phyloP scores from a whole-genome alignment of 2,113 vertebrate genomes.

The Pandion haliaetus region DNA sequence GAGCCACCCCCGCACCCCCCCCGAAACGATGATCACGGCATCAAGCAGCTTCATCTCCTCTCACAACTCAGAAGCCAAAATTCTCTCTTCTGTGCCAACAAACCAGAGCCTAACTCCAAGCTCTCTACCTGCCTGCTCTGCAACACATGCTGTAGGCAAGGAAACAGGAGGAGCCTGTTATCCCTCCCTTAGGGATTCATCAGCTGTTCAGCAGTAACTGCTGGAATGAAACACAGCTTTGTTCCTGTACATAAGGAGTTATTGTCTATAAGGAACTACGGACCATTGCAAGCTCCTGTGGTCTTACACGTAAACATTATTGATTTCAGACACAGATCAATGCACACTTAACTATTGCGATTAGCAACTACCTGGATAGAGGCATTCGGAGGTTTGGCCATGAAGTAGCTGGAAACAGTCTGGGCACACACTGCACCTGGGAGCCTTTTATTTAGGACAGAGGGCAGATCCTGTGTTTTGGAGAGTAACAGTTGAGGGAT shows the following conservation, averaged over 20 bases:
- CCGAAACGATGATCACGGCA: rapidly evolving
- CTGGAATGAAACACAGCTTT: neutral
- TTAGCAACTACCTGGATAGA: neutral
- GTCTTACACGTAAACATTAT: neutral
- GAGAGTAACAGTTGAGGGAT: neutral
- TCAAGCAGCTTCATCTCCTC: neutral
- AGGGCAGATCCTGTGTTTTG: neutral
- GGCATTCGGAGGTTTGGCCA: neutral
- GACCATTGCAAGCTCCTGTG: neutral
- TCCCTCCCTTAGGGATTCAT: neutral
- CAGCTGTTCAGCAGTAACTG: neutral
- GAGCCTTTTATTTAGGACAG: neutral
- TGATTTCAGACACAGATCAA: neutral
- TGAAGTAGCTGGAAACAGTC: neutral
- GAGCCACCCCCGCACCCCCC: too few relatives aligned
- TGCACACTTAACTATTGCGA: neutral
- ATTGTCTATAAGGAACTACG: neutral
- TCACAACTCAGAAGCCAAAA: neutral
- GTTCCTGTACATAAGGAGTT: neutral
- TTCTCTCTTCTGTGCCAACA: neutral
- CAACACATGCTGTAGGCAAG: rapidly evolving
- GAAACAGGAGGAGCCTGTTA: neutral
- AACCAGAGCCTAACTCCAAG: neutral
- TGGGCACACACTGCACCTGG: rapidly evolving
- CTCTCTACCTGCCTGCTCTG: neutral